Evolutionary conservation across 2,113 vertebrate species (phyloP).

Genomic region (Formicarius rufipectus): DNA sequence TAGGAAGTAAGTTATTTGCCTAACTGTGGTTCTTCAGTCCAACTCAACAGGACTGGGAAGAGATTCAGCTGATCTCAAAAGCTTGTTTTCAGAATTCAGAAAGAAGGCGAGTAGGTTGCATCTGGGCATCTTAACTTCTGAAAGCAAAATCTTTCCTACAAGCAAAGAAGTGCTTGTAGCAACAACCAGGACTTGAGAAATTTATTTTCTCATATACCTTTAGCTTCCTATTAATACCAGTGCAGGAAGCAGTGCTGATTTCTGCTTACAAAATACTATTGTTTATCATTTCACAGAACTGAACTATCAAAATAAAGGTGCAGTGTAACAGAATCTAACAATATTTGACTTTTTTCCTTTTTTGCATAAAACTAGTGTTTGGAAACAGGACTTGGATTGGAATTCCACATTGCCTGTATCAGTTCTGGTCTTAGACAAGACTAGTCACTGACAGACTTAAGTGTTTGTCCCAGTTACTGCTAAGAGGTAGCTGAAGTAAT

Average conservation of each 20-base stretch:
- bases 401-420: neutral
- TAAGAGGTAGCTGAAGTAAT: neutral
- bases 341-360: accelerated
- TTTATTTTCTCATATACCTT: neutral
- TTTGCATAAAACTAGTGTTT: neutral
- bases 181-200: neutral
- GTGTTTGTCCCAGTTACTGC: neutral
- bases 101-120: neutral
- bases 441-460: neutral
- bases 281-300: neutral
- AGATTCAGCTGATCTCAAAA: neutral
- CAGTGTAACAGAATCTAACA: neutral
- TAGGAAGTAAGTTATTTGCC: neutral
- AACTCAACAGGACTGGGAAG: neutral
- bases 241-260: neutral
- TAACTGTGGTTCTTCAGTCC: neutral
- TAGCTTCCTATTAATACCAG: neutral
- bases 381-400: neutral
- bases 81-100: neutral
- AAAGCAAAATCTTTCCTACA: neutral
- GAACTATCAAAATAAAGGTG: neutral
- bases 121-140: neutral
- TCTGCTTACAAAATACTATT: neutral
- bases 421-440: neutral
- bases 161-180: neutral